Percentiles rank a stretch among this genome's conserved stretches.
phyloP scores from a whole-genome alignment of 2,888 invertebrate genomes.

The Malthinus seriepunctatus region DNA sequence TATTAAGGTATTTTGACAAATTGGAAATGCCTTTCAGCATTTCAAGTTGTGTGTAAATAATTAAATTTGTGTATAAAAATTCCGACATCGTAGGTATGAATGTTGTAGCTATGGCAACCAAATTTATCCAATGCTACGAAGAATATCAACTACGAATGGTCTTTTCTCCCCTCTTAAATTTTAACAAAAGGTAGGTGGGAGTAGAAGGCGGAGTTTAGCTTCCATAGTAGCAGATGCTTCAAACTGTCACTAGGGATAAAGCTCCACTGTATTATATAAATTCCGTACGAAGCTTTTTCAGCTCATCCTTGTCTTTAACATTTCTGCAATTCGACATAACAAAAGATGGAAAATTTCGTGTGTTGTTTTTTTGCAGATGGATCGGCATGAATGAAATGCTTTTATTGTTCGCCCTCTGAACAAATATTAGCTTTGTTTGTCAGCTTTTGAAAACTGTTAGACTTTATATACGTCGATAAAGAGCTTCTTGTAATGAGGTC shows the following conservation, averaged over 20 bases:
- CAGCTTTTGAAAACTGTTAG: slow-evolving; percentile 47
- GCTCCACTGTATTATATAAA: slow-evolving; percentile 21
- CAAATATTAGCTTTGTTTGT: slow-evolving; percentile 54
- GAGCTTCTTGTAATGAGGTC: slow-evolving; percentile 36
- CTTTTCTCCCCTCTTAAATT: slow-evolving; percentile 32
- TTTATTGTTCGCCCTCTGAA: slow-evolving; percentile 52
- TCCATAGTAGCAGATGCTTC: slow-evolving; percentile 42
- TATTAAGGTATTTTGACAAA: too few relatives aligned
- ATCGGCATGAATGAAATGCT: slow-evolving; percentile 48
- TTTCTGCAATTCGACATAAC: slow-evolving; percentile 1
- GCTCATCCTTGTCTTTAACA: slow-evolving; percentile 19
- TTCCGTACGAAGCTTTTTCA: slow-evolving; percentile 18
- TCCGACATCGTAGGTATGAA: background rate
- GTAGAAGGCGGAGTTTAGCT: slow-evolving; percentile 36
- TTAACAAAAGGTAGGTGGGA: slow-evolving; percentile 28
- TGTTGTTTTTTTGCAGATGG: slow-evolving; percentile 22
- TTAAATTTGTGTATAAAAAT: slow-evolving; percentile 12
- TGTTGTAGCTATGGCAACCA: slow-evolving; percentile 40
- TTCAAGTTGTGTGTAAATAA: background rate
- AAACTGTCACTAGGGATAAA: slow-evolving; percentile 36
- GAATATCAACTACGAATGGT: slow-evolving; percentile 33
- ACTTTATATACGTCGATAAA: slow-evolving; percentile 41
- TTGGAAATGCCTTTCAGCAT: too few relatives aligned
- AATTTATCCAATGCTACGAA: slow-evolving; percentile 40
- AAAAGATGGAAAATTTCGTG: slow-evolving; percentile 14